Evolutionary conservation across 2,888 invertebrate species (phyloP).

Genomic region (Cremastobaeus sp.): DNA sequence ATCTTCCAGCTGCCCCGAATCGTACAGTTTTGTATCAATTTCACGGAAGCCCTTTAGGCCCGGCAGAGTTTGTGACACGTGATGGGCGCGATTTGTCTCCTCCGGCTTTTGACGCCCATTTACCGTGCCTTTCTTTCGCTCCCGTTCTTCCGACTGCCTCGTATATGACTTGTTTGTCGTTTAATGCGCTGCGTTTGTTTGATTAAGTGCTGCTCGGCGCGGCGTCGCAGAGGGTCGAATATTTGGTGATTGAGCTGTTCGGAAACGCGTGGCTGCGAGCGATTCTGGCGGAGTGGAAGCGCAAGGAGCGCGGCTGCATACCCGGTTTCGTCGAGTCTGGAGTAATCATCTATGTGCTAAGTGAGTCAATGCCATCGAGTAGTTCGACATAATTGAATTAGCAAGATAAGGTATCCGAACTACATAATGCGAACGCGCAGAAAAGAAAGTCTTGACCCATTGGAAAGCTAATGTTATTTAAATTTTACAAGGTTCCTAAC

Average conservation of each 20-base stretch:
- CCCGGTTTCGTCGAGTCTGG: conserved; percentile 90
- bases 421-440: conserved; percentile 25
- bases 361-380: conserved; percentile 79
- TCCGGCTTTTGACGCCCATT: not conserved
- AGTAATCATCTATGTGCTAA: conserved; percentile 92
- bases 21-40: conserved; percentile 24
- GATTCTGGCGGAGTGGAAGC: conserved; percentile 87
- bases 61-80: not conserved
- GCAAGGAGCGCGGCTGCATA: conserved; percentile 86
- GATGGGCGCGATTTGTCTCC: not conserved
- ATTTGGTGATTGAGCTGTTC: conserved; percentile 87
- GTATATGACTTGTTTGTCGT: not conserved
- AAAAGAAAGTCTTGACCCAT: conserved; percentile 51
- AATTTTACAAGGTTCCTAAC: too few relatives aligned
- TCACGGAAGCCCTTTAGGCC: conserved; percentile 2
- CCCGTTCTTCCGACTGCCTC: not conserved
- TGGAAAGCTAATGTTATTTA: conserved; percentile 28
- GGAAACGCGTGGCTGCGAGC: conserved; percentile 88
- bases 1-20: conserved; percentile 1
- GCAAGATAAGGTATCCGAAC: conserved; percentile 48
- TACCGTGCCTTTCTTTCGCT: not conserved
- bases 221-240: conserved; percentile 95
- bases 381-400: conserved; percentile 50
- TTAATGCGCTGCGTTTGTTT: not conserved
- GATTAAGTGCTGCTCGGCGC: conserved; percentile 95